Evolutionary conservation across 2,797 vertebrate species (phyloP), one percentile per base, ranked within the genome.

Genomic region (Semotilus atromaculatus): DNA sequence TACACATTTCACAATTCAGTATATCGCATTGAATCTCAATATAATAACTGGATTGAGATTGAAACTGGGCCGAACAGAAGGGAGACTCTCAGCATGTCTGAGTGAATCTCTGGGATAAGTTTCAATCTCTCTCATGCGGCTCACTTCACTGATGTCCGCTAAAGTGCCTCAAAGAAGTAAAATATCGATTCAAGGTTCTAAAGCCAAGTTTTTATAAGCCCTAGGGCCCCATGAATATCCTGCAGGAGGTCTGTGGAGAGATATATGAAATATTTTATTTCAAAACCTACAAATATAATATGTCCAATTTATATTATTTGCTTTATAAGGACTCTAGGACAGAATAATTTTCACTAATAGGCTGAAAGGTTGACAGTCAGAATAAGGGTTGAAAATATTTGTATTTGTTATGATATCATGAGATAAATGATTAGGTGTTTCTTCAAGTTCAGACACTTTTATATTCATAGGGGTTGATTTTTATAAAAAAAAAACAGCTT

Each of bases 111-210:
- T 26, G 6, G 18, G 76, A 66, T 79, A 21, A 23, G 60, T 43
- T 79, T 79, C 45, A 74, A 29, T 53, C 72, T 31, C 26, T 34
- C 45, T 74, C 76, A 62, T 64, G 60, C 10, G 40, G 16, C 26
- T 66, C 60, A 79, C 29, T 79, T 79, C 77, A 79, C 77, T 31
- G 60, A 62, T 79, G 29, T 79, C 60, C 60, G 13, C 40, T 79
- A 66, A 60, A 79, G 55, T 66, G 60, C 19, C 14, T 64, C 77
- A 31, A 26, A 66, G 60, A 34, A 79, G n/a, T 66, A 19, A 51
- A 53, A 70, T 70, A 51, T 70, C 48, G 21, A 81, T 81, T 71
- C 23, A 19, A 7, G 31, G 79, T 38, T 55, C 34, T 68, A 70
- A 81, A 55, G 79, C 48, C 5, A 29, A 19, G 29, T 6, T 81